A percentile compares a stretch with the other conserved stretches of the same genome.
Conservation (phyloP, 1,140 invertebrate species). For the Brachionus rotundiformis region DNA sequence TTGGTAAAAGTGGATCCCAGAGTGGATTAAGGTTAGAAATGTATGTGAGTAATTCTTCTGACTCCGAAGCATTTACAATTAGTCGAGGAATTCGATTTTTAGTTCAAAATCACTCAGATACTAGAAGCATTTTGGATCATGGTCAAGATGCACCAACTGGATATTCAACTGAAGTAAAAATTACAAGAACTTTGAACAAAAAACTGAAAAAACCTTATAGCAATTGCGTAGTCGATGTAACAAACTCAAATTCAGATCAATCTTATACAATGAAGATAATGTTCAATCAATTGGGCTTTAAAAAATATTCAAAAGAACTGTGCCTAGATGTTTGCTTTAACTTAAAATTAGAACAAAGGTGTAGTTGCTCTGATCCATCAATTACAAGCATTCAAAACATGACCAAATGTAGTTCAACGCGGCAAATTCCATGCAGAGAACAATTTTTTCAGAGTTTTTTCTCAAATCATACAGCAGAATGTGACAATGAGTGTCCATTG, state of each 20-base stretch:
- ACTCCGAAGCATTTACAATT: not conserved
- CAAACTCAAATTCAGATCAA: not conserved
- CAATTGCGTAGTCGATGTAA: conserved; percentile 17
- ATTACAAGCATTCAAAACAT: conserved; percentile 1
- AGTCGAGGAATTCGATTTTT: not conserved
- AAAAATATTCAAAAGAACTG: not conserved
- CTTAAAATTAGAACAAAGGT: not conserved
- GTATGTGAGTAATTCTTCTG: not conserved
- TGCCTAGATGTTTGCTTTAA: not conserved
- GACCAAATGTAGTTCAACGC: not conserved
- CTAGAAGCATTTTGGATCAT: not conserved
- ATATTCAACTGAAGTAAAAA: not conserved
- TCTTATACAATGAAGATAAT: too few species aligned
- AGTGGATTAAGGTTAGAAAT: too few species aligned
- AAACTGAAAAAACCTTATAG: not conserved
- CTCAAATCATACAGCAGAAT: not conserved
- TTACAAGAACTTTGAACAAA: not conserved
- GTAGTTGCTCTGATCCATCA: conserved; percentile 35
- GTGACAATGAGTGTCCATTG: not conserved
- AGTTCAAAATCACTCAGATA: conserved; percentile 5
- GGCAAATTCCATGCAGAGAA: not conserved
- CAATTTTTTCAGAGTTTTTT: not conserved
- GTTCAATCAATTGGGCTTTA: conserved; percentile 9
- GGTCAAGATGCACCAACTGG: not conserved
- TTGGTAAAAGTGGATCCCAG: too few species aligned